A percentile compares a stretch with the other conserved stretches of the same genome.
These are phyloP conservation scores for Poeciliopsis presidionis DNA, from an alignment of 2,797 vertebrate species.

Conservation along the genomic window DNA sequence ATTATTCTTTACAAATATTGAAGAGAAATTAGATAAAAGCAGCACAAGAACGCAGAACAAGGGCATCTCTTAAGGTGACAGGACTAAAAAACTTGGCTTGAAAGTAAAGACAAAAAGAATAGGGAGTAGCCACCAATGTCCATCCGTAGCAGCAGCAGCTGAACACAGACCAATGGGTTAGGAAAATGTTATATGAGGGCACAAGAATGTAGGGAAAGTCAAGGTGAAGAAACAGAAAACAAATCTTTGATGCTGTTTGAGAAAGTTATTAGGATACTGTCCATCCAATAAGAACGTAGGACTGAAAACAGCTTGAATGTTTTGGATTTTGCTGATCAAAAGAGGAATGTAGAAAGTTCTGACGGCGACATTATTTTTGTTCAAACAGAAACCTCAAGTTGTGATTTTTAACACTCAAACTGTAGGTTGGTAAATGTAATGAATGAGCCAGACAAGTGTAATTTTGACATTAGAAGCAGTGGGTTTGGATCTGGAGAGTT, in stretches of 20 bases:
- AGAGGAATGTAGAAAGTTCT: neutral
- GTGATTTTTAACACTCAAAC: neutral
- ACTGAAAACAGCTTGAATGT: slow-evolving; percentile 13
- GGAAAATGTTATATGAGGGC: slow-evolving; percentile 48
- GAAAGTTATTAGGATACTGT: slow-evolving; percentile 15
- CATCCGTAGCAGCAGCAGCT: slow-evolving; percentile 40
- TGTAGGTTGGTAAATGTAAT: neutral
- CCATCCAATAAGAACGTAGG: neutral
- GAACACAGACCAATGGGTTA: slow-evolving; percentile 41
- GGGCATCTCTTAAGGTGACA: slow-evolving; percentile 15
- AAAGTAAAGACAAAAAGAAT: slow-evolving; percentile 30
- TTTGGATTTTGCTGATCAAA: neutral
- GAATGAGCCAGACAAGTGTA: slow-evolving; percentile 8
- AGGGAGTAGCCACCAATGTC: slow-evolving; percentile 36
- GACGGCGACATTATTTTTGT: neutral
- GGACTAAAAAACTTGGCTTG: slow-evolving; percentile 25
- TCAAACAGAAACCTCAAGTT: neutral
- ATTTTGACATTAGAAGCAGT: neutral
- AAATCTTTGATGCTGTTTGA: slow-evolving; percentile 36
- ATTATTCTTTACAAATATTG: neutral
- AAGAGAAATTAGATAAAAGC: slow-evolving; percentile 1
- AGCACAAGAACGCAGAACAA: slow-evolving; percentile 30
- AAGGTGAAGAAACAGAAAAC: slow-evolving; percentile 35
- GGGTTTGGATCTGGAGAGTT: neutral
- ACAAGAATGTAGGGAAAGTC: slow-evolving; percentile 30